Percentiles rank a stretch among this genome's conserved stretches.
Evolutionary conservation across 2,113 vertebrate genomes (phyloP).

Genomic region (Mus pahari): DNA sequence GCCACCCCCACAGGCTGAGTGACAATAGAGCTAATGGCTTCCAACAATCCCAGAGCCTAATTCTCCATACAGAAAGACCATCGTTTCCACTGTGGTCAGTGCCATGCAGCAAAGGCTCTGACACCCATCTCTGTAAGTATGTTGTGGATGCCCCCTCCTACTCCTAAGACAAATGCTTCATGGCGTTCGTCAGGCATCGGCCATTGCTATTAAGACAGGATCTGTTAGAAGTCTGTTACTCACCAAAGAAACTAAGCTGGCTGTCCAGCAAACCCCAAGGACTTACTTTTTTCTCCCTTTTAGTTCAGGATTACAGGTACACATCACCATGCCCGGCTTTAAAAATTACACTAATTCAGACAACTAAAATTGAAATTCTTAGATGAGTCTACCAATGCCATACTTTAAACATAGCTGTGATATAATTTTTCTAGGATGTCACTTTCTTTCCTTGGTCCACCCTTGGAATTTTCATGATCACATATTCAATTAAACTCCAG

Average conservation of each 20-base stretch:
- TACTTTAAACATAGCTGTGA: background rate
- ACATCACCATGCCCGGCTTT: background rate
- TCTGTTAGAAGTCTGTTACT: background rate
- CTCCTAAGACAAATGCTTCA: background rate
- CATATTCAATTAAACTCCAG: slow-evolving; percentile 23
- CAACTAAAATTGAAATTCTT: background rate
- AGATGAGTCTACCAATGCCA: background rate
- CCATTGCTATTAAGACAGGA: background rate
- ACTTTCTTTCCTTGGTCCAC: background rate
- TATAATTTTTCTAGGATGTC: background rate
- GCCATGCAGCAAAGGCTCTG: background rate
- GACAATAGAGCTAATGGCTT: background rate
- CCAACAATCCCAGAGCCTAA: slow-evolving; percentile 40
- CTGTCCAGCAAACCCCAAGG: fast-evolving
- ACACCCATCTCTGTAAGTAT: background rate
- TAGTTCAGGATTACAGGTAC: background rate
- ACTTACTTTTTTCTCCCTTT: background rate
- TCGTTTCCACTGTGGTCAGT: background rate
- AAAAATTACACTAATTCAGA: too few species aligned
- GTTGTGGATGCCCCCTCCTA: background rate
- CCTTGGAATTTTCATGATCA: background rate
- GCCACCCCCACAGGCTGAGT: background rate
- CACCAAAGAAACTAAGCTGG: too few species aligned
- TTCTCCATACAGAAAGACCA: background rate
- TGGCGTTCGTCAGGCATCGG: background rate